Evolutionary conservation across 1,140 invertebrate genomes (phyloP), one percentile per base, ranked within the genome.

Genomic region (Dendrolimus punctatus): DNA sequence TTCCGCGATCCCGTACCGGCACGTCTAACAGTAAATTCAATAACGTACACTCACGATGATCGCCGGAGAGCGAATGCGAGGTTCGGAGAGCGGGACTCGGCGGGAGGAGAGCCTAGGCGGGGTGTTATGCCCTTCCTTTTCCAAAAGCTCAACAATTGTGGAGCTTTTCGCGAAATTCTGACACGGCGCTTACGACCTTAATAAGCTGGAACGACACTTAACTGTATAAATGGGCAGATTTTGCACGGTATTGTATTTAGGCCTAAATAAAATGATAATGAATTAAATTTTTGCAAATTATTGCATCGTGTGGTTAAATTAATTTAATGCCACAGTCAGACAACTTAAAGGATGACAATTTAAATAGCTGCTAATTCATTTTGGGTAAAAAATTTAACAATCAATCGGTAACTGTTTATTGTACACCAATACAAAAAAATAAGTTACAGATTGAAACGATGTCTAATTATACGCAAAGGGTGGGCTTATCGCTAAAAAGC

Each of bases 191-290:
- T 81, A 64, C 51, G 68, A 5, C 73, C 45, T 73, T 80, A 44
- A 57, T 40, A 8, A 2, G 3, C 40, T 64, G 53, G 38, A 63
- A 47, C 51, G 57, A 65, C 75, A 71, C 71, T 80, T 76, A 78
- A 76, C 73, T 68, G 74, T 73, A 72, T 86, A 86, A 86, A 80
- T 86, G 80, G 80, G 71, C 83, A 84, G 80, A 86, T 84, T 71
- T 68, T 76, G 70, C 71, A 68, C 73, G 71, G 69, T 76, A 73
- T 73, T 75, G 79, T 71, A 76, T 83, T 82, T 82, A 82, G 79
- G 82, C 82, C 79, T 81, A 81, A 82, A 81, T 79, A 77, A 76
- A 77, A 80, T 71, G 68, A 69, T 68, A 70, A 68, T 68, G 59
- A 76, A 74, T 68, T 54, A 58, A 73, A 77, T 77, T 77, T 23